Conservation (phyloP, 2,888 invertebrate species). For the Apamea epomidion region DNA sequence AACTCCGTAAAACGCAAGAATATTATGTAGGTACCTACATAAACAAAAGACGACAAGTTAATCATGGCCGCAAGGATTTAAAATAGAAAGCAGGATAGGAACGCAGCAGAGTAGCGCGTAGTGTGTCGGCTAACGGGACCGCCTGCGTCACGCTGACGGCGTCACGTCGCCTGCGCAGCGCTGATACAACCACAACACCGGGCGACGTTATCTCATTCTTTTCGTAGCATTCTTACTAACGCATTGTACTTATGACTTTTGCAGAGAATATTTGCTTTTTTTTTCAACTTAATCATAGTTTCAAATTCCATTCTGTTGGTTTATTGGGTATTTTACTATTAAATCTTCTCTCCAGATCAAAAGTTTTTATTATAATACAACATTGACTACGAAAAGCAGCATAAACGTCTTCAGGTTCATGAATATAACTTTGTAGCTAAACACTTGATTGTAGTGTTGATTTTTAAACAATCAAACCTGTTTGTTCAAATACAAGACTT, state of each 20-base stretch:
- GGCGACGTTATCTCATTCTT: slow-evolving; percentile 47
- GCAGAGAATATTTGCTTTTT: background rate
- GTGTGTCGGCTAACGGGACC: slow-evolving; percentile 86
- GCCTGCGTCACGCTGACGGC: slow-evolving; percentile 72
- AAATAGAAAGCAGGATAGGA: slow-evolving; percentile 78
- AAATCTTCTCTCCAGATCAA: background rate
- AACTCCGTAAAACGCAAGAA: slow-evolving; percentile 1
- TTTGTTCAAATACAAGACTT: slow-evolving; percentile 2
- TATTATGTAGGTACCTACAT: background rate
- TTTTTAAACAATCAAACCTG: slow-evolving; percentile 9
- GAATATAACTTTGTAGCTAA: slow-evolving; percentile 7
- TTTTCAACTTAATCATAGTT: background rate
- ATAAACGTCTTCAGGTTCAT: background rate
- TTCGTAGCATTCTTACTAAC: slow-evolving; percentile 29
- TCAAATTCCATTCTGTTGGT: background rate
- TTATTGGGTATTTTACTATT: background rate
- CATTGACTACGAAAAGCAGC: background rate
- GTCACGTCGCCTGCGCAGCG: slow-evolving; percentile 47
- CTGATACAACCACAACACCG: slow-evolving; percentile 16
- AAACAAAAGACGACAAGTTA: slow-evolving; percentile 45
- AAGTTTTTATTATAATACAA: background rate
- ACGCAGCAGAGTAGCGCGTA: slow-evolving; percentile 77
- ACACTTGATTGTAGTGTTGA: slow-evolving; percentile 6
- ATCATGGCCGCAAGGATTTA: slow-evolving; percentile 71
- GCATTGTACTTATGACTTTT: slow-evolving; percentile 2